A percentile compares a stretch with the other conserved stretches of the same genome.
These are phyloP conservation scores for Diarsia dahlii DNA, from an alignment of 2,888 invertebrate species.

Conservation along the genomic window DNA sequence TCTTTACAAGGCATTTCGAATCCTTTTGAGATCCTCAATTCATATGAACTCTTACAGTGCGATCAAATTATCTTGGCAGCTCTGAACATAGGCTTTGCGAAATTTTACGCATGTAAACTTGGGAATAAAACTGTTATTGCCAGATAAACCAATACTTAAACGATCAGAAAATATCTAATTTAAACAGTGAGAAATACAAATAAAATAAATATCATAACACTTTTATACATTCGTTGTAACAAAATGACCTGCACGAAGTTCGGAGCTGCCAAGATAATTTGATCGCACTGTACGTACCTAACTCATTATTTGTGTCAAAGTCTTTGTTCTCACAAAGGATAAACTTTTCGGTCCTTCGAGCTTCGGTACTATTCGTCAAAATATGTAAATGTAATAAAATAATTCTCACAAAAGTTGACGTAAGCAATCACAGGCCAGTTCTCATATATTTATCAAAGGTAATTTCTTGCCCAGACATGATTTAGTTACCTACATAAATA, in stretches of 20 bases:
- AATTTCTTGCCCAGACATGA: conserved; percentile 59
- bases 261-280: too few species aligned
- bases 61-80: too few species aligned
- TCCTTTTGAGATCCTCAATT: conserved; percentile 8
- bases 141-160: too few species aligned
- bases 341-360: conserved; percentile 30
- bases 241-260: too few species aligned
- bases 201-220: too few species aligned
- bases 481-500: conserved; percentile 62
- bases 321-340: conserved; percentile 27
- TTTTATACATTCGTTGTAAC: too few species aligned
- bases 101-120: too few species aligned
- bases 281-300: background rate
- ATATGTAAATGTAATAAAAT: conserved; percentile 33
- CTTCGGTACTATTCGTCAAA: conserved; percentile 7
- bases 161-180: too few species aligned
- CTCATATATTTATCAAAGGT: conserved; percentile 56
- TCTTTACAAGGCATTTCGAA: background rate
- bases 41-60: background rate
- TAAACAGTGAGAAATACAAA: too few species aligned
- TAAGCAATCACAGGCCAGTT: conserved; percentile 38
- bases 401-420: conserved; percentile 41
- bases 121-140: too few species aligned
- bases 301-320: conserved; percentile 5
- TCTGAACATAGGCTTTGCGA: too few species aligned